Percentiles rank a stretch among this genome's conserved stretches.
phyloP scores from a whole-genome alignment of 2,113 vertebrate genomes.

The Paramisgurnus dabryanus region DNA sequence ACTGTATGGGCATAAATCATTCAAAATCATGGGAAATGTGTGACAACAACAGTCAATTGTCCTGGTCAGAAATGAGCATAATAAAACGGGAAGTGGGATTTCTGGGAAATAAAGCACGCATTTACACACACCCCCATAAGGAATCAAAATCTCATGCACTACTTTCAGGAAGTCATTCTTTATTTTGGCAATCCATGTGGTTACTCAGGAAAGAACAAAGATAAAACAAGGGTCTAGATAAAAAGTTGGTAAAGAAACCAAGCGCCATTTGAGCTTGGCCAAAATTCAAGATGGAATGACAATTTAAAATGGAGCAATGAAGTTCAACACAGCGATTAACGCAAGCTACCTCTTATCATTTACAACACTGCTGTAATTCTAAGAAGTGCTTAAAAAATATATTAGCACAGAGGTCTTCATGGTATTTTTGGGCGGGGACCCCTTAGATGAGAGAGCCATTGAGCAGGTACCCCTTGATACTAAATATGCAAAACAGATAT shows the following conservation, averaged over 20 bases:
- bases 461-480: too few relatives aligned
- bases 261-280: neutral
- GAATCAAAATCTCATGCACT: conserved; percentile 29
- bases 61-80: conserved; percentile 40
- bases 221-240: neutral
- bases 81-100: conserved; percentile 54
- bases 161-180: conserved; percentile 24
- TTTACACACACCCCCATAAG: conserved; percentile 8
- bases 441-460: too few relatives aligned
- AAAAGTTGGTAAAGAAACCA: neutral
- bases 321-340: too few relatives aligned
- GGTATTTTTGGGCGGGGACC: too few relatives aligned
- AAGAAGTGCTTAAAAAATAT: too few relatives aligned
- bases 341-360: too few relatives aligned
- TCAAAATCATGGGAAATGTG: conserved; percentile 27
- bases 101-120: conserved; percentile 41
- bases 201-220: conserved; percentile 15
- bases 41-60: conserved; percentile 43
- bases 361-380: too few relatives aligned
- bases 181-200: conserved; percentile 20
- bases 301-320: too few relatives aligned
- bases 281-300: neutral
- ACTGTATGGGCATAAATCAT: neutral
- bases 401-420: too few relatives aligned
- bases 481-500: too few relatives aligned